Evolutionary conservation across 2,113 vertebrate genomes (phyloP).

Genomic region (Deroptyus accipitrinus): DNA sequence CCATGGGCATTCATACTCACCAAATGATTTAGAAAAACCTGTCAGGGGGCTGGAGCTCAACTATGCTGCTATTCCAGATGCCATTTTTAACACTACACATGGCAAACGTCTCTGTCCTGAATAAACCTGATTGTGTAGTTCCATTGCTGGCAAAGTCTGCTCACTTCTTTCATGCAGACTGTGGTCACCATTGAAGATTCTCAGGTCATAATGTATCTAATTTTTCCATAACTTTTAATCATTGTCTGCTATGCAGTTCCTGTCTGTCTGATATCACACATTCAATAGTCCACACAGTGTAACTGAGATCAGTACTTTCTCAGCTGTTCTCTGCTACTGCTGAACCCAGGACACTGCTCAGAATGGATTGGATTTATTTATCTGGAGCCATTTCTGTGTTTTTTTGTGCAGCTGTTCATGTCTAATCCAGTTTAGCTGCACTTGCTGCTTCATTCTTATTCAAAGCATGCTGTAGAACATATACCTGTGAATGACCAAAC

Average conservation of each 20-base stretch:
- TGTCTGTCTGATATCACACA: neutral
- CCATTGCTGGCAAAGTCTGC: accelerated
- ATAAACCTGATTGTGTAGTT: neutral
- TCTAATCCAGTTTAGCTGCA: neutral
- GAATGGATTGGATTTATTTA: neutral
- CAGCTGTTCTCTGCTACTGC: neutral
- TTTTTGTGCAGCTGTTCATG: neutral
- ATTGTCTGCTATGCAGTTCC: neutral
- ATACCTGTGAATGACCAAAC: neutral
- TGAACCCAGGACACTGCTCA: neutral
- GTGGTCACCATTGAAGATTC: neutral
- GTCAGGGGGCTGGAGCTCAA: neutral
- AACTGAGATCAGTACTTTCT: neutral
- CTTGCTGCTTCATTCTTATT: neutral
- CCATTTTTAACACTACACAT: neutral
- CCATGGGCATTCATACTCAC: neutral
- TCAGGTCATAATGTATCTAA: accelerated
- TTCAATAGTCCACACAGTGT: neutral
- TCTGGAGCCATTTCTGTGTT: neutral
- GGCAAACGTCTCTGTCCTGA: neutral
- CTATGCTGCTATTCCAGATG: neutral
- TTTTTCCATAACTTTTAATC: neutral
- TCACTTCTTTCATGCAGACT: neutral
- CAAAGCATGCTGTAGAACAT: neutral
- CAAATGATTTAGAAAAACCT: neutral